These are phyloP conservation scores for Ophion ventricosus DNA, from an alignment of 2,888 invertebrate species.

Conservation along the genomic window DNA sequence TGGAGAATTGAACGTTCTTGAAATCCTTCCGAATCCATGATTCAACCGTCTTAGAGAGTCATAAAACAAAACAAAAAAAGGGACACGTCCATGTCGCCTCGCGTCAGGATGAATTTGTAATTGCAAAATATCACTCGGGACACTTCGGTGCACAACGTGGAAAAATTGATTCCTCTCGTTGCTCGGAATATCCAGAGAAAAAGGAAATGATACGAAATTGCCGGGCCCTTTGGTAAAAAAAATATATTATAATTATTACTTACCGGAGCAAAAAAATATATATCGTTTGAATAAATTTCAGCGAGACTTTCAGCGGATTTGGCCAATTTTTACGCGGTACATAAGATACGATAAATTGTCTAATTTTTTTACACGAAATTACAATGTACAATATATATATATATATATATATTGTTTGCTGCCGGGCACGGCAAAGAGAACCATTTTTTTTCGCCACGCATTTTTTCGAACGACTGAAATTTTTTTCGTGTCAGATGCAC, in stretches of 20 bases:
- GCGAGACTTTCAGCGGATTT: too few species aligned
- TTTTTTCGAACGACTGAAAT: neutral
- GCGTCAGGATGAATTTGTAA: too few species aligned
- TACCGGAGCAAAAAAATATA: neutral
- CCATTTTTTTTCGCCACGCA: neutral
- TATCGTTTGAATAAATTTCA: neutral
- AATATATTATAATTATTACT: neutral
- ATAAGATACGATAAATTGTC: too few species aligned
- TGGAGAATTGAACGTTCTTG: conserved; percentile 32
- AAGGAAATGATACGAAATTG: neutral
- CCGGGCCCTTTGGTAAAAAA: neutral
- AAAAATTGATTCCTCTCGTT: neutral
- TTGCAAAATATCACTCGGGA: too few species aligned
- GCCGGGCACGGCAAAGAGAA: neutral
- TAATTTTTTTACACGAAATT: neutral
- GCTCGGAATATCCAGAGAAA: neutral
- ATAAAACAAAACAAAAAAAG: neutral
- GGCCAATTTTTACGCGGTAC: too few species aligned
- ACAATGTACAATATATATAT: neutral
- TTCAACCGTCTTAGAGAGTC: conserved; percentile 4
- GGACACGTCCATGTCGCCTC: conserved; percentile 21
- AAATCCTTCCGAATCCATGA: conserved; percentile 29
- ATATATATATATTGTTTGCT: too few species aligned
- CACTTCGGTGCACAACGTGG: neutral
- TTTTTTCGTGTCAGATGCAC: neutral